phyloP scores from a whole-genome alignment of 92 coral and sea anemone genomes.

The Heteractis magnifica region DNA sequence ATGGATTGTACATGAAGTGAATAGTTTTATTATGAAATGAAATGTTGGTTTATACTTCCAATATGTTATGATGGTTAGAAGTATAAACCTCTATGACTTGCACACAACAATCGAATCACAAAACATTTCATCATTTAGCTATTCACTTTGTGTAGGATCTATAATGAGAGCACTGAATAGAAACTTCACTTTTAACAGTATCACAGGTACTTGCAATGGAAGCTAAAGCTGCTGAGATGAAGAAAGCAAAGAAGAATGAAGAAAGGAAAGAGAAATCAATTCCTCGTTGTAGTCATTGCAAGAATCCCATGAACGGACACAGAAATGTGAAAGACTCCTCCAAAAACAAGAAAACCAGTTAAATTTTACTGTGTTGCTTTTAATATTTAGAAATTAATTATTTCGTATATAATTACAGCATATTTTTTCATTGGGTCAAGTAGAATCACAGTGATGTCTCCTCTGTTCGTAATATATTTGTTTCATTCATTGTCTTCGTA shows the following conservation, averaged over 20 bases:
- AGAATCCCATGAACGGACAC: not conserved
- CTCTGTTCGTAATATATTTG: not conserved
- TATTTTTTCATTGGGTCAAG: not conserved
- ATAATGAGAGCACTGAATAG: not conserved
- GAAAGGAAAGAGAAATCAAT: not conserved
- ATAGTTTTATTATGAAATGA: not conserved
- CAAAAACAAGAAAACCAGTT: not conserved
- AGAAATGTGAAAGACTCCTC: not conserved
- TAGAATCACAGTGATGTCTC: not conserved
- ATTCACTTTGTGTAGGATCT: not conserved
- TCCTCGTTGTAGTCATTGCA: not conserved
- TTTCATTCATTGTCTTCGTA: constrained; percentile 8
- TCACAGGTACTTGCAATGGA: not conserved
- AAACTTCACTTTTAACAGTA: not conserved
- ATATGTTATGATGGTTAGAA: not conserved
- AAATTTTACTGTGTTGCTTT: not conserved
- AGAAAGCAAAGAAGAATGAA: too few species aligned
- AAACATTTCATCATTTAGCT: not conserved
- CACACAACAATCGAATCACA: not conserved
- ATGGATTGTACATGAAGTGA: not conserved
- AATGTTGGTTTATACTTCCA: not conserved
- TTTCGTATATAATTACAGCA: not conserved
- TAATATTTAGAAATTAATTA: not conserved
- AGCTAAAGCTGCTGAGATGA: not conserved
- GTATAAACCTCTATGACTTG: not conserved